Evolutionary conservation across 2,888 invertebrate species (phyloP), one percentile per base, ranked within the genome.

Genomic region (Drosophila cracens): DNA sequence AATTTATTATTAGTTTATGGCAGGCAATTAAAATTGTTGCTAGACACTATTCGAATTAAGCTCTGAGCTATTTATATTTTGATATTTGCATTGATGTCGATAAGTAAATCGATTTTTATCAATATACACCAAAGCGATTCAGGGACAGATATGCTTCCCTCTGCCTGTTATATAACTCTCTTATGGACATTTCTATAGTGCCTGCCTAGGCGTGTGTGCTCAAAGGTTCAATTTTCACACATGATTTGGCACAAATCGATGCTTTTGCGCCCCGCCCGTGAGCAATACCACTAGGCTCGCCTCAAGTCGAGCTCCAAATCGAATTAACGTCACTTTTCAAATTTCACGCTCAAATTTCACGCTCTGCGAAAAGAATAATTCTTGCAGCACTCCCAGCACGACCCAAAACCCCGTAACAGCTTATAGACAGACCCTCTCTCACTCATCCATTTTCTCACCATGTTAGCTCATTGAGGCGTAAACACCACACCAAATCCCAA

Each of bases 321-420:
- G 85, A 84, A 87, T 87, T 89, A 87, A 70, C 76, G 83, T 77
- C 87, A 83, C 78, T 78, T 88, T 88, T 84, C 75, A 84, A 88
- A 84, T 87, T 82, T 88, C 76, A 83, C 83, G 74, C 76, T 84
- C 76, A 84, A 88, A 84, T 87, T 82, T 33, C 33, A 33, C 33
- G 33, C 69, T 68, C 46, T 51, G 56, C 40, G n/a, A 51, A 62
- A 62, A 40, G 33, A 40, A 54, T 52, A 29, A 33, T 31, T 56
- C 59, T 13, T 33, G 27, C 38, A 53, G 29, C 54, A 16, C 34
- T 29, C 29, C 49, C 38, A 43, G 33, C 40, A 54, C 65, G 29
- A 64, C 40, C 54, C 56, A 21, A 16, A 21, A 43, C 40, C 33
- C 46, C 25, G 36, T 52, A 27, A 8, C 43, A 25, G 21, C 62